Percentiles rank a stretch among this genome's conserved stretches.
Conservation (phyloP, 2,113 vertebrate genomes). For the Atlantisia rogersi region DNA sequence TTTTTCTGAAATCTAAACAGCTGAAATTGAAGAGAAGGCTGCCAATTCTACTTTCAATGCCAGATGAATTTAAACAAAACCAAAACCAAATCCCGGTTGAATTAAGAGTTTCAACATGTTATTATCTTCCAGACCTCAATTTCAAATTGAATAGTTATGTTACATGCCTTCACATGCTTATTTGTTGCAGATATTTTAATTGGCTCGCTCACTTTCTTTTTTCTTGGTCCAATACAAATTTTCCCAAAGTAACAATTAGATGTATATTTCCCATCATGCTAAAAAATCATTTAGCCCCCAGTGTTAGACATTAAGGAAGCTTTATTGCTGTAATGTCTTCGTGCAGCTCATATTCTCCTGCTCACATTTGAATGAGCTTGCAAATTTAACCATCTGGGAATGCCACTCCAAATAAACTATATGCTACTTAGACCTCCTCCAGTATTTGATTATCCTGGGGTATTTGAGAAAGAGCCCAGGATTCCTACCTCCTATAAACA, state of each 20-base stretch:
- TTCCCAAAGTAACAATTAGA: neutral
- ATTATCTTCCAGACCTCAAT: neutral
- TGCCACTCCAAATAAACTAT: neutral
- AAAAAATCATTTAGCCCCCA: constrained; percentile 30
- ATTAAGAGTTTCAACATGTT: neutral
- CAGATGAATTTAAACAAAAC: neutral
- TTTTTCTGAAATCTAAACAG: neutral
- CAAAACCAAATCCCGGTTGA: neutral
- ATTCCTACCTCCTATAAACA: neutral
- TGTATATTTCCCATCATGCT: constrained; percentile 41
- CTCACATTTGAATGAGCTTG: constrained; percentile 23
- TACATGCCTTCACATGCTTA: constrained; percentile 6
- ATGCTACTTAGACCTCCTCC: neutral
- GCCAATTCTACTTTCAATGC: neutral
- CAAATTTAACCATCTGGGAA: constrained; percentile 23
- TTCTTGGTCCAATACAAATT: neutral
- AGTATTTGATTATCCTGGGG: neutral
- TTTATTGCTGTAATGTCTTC: constrained; percentile 6
- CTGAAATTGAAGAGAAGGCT: neutral
- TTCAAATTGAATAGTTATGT: neutral
- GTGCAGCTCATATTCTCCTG: constrained; percentile 5
- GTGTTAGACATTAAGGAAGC: neutral
- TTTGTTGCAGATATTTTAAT: constrained; percentile 31
- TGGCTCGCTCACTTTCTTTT: neutral
- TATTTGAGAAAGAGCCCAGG: neutral